Evolutionary conservation across 2,888 invertebrate species (phyloP).

Genomic region (Tipula vernalis): DNA sequence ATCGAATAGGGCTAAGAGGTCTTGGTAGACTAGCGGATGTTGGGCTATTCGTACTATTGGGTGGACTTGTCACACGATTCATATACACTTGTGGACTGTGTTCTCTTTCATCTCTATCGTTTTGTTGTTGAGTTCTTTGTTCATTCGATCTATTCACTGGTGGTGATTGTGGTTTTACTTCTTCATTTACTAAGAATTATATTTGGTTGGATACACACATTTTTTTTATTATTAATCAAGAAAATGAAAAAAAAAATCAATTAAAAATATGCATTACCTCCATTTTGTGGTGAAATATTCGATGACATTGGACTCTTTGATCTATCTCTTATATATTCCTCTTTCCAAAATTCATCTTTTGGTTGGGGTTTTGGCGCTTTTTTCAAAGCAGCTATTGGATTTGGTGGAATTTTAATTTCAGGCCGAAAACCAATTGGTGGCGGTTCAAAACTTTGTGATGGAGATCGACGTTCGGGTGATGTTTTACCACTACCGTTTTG

Average conservation of each 20-base stretch:
- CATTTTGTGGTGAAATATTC: conserved; percentile 27
- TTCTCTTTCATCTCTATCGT: background rate
- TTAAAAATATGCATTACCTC: background rate
- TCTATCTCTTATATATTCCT: conserved; percentile 39
- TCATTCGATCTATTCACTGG: background rate
- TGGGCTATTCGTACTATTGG: conserved; percentile 30
- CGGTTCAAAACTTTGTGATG: conserved; percentile 38
- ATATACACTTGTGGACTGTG: background rate
- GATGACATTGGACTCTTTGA: conserved; percentile 35
- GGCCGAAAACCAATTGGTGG: conserved; percentile 47
- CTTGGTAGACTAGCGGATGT: conserved; percentile 18
- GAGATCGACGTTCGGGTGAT: conserved; percentile 35
- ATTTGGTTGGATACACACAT: background rate
- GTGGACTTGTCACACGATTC: conserved; percentile 12
- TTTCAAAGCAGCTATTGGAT: conserved; percentile 54
- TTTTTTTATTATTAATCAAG: background rate
- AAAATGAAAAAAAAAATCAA: background rate
- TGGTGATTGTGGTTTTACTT: background rate
- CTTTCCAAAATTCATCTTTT: conserved; percentile 47
- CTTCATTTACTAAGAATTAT: background rate
- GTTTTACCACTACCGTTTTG: conserved; percentile 36
- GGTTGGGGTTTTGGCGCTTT: conserved; percentile 57
- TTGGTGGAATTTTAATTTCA: conserved; percentile 61
- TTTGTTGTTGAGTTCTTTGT: background rate
- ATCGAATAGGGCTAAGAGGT: conserved; percentile 32